Evolutionary conservation across 2,113 vertebrate genomes (phyloP).

Genomic region (Holacanthus passer): DNA sequence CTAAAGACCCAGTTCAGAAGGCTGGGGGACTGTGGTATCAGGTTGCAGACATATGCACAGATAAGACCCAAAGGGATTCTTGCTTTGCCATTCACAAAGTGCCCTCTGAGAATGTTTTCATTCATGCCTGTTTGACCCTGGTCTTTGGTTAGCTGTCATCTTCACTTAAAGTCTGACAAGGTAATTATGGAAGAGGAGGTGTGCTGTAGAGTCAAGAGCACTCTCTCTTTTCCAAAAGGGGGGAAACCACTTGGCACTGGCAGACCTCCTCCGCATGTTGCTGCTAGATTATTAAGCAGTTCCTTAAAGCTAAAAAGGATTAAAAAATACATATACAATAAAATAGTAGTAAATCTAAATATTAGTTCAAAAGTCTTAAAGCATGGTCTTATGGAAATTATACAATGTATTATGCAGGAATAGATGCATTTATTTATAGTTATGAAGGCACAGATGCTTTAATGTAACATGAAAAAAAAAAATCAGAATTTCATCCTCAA

Average conservation of each 20-base stretch:
- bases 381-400: background rate
- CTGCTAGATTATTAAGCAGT: background rate
- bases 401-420: background rate
- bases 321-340: background rate
- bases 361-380: background rate
- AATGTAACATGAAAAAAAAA: background rate
- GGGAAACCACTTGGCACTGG: background rate
- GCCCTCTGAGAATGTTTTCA: slow-evolving; percentile 39
- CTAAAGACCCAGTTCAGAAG: background rate
- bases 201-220: background rate
- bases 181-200: slow-evolving; percentile 14
- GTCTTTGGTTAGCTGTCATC: slow-evolving; percentile 29
- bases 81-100: slow-evolving; percentile 33
- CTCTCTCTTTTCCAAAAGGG: background rate
- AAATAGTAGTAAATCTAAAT: background rate
- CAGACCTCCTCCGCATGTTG: background rate
- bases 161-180: slow-evolving; percentile 37
- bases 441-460: background rate
- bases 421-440: background rate
- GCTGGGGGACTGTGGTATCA: slow-evolving; percentile 14
- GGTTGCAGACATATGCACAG: slow-evolving; percentile 34
- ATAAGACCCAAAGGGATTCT: slow-evolving; percentile 46
- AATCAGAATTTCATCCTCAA: background rate
- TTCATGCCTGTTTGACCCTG: slow-evolving; percentile 25
- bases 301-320: background rate